Percentiles rank a stretch among this genome's conserved stretches.
These are phyloP conservation scores for Ammospiza caudacuta DNA, from an alignment of 2,113 vertebrate species.

Conservation along the genomic window DNA sequence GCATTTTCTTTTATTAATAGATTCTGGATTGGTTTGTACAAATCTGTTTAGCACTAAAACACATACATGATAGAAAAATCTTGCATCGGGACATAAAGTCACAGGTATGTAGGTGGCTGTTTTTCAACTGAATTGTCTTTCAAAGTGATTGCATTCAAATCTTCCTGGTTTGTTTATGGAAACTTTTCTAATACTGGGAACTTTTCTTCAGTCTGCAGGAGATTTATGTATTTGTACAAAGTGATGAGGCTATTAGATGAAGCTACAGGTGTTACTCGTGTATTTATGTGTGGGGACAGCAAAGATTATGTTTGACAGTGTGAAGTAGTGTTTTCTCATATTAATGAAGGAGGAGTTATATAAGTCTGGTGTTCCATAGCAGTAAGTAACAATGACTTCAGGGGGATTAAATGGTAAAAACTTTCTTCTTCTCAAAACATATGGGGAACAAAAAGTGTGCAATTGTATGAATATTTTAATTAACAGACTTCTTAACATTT, in stretches of 20 bases:
- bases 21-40: slow-evolving; percentile 98
- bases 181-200: not conserved
- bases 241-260: not conserved
- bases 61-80: slow-evolving; percentile 96
- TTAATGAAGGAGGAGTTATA: not conserved
- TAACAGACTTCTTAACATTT: slow-evolving; percentile 48
- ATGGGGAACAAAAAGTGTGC: not conserved
- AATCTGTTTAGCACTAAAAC: slow-evolving; percentile 95
- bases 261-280: not conserved
- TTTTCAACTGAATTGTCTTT: not conserved
- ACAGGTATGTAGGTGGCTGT: slow-evolving; percentile 79
- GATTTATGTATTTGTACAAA: not conserved
- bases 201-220: not conserved
- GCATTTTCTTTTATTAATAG: slow-evolving; percentile 65
- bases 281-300: not conserved
- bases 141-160: not conserved
- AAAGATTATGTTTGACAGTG: not conserved
- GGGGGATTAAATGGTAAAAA: not conserved
- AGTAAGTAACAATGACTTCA: not conserved
- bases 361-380: not conserved
- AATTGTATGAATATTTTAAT: slow-evolving; percentile 35
- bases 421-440: not conserved
- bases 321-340: not conserved
- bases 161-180: not conserved
- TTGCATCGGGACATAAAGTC: slow-evolving; percentile 98